These are phyloP conservation scores for Alloscopus bannaensis DNA, from an alignment of 2,888 invertebrate genomes.

Conservation along the genomic window DNA sequence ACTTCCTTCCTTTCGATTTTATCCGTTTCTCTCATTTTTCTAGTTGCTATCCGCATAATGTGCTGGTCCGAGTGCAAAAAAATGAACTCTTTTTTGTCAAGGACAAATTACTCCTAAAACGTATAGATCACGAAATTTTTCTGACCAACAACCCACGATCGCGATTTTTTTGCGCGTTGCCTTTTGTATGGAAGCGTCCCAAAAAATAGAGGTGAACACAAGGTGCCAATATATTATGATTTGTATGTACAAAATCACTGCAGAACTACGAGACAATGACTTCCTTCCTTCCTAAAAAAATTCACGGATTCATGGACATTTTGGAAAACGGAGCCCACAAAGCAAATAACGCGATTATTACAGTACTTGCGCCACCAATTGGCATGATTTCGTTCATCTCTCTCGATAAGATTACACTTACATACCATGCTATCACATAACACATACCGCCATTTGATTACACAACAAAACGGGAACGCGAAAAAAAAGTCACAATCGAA, in stretches of 20 bases:
- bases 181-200: no score
- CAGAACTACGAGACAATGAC: conserved; percentile 1
- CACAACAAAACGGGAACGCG: conserved; percentile 5
- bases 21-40: conserved; percentile 18
- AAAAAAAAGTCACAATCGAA: conserved; percentile 55
- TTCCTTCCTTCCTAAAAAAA: conserved; percentile 56
- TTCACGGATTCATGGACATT: conserved; percentile 27
- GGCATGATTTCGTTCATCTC: conserved; percentile 34
- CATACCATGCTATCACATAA: conserved; percentile 25
- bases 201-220: no score
- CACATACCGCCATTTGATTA: conserved; percentile 9
- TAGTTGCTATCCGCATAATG: conserved; percentile 26
- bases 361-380: conserved; percentile 15
- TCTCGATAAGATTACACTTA: conserved; percentile 9
- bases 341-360: conserved; percentile 35
- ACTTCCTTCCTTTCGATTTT: conserved; percentile 61
- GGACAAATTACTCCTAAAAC: conserved; percentile 37
- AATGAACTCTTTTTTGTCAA: conserved; percentile 22
- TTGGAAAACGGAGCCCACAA: no score
- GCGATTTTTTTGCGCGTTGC: neutral
- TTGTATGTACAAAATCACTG: no score
- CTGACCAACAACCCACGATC: neutral
- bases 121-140: neutral
- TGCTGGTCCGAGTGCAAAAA: neutral
- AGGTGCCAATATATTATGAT: no score